A percentile compares a stretch with the other conserved stretches of the same genome.
Evolutionary conservation across 2,797 vertebrate genomes (phyloP).

Genomic region (Propithecus deckenii): DNA sequence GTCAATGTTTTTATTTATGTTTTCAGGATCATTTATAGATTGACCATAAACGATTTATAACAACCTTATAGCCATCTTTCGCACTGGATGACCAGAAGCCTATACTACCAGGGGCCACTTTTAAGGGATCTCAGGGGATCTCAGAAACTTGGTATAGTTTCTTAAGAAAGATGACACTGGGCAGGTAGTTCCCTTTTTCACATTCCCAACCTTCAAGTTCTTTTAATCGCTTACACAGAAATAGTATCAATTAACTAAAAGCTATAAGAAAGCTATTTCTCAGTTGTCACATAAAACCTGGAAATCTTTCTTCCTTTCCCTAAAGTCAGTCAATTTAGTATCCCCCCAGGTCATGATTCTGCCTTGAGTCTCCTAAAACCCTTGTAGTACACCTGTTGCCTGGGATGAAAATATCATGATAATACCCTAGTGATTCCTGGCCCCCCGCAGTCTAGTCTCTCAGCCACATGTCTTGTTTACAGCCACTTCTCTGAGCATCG

Average conservation of each 20-base stretch:
- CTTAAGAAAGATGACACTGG: not conserved
- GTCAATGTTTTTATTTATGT: not conserved
- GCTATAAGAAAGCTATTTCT: not conserved
- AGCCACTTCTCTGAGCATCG: not conserved
- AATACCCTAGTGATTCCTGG: too few species aligned
- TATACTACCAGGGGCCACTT: not conserved
- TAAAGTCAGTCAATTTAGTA: not conserved
- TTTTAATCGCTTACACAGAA: not conserved
- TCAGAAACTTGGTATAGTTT: not conserved
- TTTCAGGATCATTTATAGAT: not conserved
- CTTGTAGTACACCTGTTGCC: accelerated
- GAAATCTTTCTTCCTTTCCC: not conserved
- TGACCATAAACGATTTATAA: not conserved
- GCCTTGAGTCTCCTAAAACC: not conserved
- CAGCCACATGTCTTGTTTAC: not conserved
- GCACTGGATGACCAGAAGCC: not conserved
- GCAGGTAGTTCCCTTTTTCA: not conserved
- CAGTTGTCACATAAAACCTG: not conserved
- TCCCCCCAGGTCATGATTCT: not conserved
- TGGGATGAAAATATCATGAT: not conserved
- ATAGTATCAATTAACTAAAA: not conserved
- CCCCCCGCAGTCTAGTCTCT: not conserved
- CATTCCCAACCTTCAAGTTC: not conserved
- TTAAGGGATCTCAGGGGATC: not conserved
- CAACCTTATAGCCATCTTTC: not conserved